phyloP scores from a whole-genome alignment of 2,113 vertebrate genomes.

The Peromyscus maniculatus region DNA sequence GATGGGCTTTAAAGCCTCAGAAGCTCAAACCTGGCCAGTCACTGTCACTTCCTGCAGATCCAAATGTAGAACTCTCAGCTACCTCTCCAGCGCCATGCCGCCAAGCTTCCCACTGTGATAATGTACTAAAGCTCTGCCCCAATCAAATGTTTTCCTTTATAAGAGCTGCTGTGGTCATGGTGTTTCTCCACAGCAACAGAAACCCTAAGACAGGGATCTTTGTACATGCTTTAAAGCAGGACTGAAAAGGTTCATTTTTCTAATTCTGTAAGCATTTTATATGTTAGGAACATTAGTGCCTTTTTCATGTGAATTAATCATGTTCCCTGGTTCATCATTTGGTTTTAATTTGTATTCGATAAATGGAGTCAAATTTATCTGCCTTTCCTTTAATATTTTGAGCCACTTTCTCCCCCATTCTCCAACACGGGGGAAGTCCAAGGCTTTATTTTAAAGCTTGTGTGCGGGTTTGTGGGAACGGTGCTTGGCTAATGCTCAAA shows the following conservation, averaged over 20 bases:
- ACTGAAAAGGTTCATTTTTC: background rate
- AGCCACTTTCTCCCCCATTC: background rate
- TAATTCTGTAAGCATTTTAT: background rate
- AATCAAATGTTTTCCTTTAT: background rate
- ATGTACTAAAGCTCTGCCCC: background rate
- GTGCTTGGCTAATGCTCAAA: background rate
- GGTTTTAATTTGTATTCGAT: background rate
- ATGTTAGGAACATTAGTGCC: background rate
- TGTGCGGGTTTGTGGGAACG: background rate
- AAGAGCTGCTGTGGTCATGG: background rate
- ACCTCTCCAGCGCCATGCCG: background rate
- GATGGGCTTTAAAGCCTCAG: background rate
- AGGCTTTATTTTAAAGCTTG: background rate
- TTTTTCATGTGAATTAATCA: constrained; percentile 26
- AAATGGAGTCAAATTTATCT: background rate
- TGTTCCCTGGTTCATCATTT: background rate
- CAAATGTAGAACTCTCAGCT: background rate
- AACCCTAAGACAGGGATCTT: background rate
- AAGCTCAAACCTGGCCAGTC: background rate
- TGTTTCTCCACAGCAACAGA: background rate
- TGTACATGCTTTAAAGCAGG: background rate
- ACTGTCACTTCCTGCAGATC: background rate
- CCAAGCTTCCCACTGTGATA: background rate
- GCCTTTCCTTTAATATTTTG: constrained; percentile 22
- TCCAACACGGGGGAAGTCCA: background rate